Base-by-base conservation (phyloP, 2,888 invertebrate genomes). In the Junonia oenone region DNA sequence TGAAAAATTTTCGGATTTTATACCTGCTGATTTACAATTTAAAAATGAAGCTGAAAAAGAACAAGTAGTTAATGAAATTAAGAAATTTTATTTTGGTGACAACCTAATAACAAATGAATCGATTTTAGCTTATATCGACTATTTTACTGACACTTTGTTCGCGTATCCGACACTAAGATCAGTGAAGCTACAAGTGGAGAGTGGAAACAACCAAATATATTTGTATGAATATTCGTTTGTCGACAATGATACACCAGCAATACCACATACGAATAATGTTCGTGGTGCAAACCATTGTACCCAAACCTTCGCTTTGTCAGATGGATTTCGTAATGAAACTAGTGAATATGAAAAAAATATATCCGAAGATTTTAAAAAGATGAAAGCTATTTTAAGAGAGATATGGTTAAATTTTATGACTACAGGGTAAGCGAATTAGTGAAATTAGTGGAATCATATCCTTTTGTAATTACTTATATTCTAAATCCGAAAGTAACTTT, bases 11-110 rank as follows among this genome's bases (percentile, higher is more conserved):
- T 71, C 77, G 0, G 73, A 81, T 14, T 83, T 78, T 54, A 35
- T 83, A n/a, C 81, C 83, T 1, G 59, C 58, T 26, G 75, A 81
- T 50, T 62, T 83, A 2, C 55, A 68, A n/a, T 81, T 83, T 60
- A 52, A 68, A 13, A 67, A 55, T 43, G 59, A 73, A 0, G 57
- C 61, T 1, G 67, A 78, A 60, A 76, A 66, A 60, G 66, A 75
- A 56, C 17, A 63, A 45, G 68, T 81, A 0, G 71, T 73, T 0
- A 49, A 66, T 11, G 17, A 40, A 17, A 54, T 81, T 0, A 81
- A 76, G 38, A 50, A 63, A 5, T 73, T 61, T 63, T 78, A 78
- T 63, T 82, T 81, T 60, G 77, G 75, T 6, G 57, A 70, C n/a
- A 63, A 37, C 56, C 57, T 0, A 19, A 58, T 78, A 15, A 58